These are phyloP conservation scores for Saccopteryx leptura DNA, from an alignment of 2,113 vertebrate species.

Conservation along the genomic window DNA sequence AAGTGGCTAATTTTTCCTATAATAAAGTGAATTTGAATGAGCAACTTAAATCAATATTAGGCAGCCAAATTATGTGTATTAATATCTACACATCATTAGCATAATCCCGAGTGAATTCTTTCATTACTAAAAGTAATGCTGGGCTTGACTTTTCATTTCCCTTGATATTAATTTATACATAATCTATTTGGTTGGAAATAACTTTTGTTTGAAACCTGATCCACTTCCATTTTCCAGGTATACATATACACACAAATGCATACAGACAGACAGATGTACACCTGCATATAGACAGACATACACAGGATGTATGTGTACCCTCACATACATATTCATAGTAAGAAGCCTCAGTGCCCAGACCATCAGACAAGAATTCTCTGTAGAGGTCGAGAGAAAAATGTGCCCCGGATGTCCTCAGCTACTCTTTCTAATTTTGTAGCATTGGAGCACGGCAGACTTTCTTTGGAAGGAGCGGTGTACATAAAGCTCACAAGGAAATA, in stretches of 20 bases:
- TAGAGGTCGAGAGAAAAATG: not conserved
- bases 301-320: not conserved
- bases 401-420: not conserved
- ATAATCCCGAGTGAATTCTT: constrained; percentile 75
- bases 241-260: not conserved
- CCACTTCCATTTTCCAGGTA: constrained; percentile 8
- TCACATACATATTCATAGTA: not conserved
- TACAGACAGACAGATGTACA: not conserved
- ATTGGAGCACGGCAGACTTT: not conserved
- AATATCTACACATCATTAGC: constrained; percentile 79
- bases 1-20: constrained; percentile 71
- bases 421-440: constrained; percentile 12
- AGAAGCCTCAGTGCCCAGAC: not conserved
- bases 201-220: constrained; percentile 64
- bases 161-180: constrained; percentile 66
- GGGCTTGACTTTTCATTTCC: constrained; percentile 75
- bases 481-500: constrained; percentile 30
- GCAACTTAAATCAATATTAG: constrained; percentile 83
- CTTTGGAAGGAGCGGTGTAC: not conserved
- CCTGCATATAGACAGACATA: not conserved
- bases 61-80: constrained; percentile 78
- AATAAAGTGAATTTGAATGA: constrained; percentile 80
- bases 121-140: constrained; percentile 74
- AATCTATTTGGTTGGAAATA: constrained; percentile 69
- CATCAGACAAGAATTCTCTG: not conserved